phyloP scores from a whole-genome alignment of 2,797 vertebrate genomes.

The Benthosema pterotum region DNA sequence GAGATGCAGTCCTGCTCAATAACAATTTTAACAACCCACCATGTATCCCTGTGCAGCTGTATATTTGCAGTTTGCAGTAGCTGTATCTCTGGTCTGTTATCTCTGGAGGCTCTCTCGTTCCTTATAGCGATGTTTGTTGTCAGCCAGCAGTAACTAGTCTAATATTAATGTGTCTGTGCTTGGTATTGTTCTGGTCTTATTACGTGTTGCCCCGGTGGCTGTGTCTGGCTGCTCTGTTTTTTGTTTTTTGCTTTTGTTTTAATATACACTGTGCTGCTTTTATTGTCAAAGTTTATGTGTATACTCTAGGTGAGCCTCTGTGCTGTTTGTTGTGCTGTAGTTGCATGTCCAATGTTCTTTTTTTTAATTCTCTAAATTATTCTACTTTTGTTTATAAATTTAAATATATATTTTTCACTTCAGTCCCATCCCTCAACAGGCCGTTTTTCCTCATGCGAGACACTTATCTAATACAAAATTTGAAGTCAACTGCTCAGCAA shows the following conservation, averaged over 20 bases:
- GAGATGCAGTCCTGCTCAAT: not conserved
- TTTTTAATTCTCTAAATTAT: too few species aligned
- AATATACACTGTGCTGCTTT: not conserved
- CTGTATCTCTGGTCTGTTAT: not conserved
- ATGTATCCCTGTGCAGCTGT: not conserved
- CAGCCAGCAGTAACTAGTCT: not conserved
- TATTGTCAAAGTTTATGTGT: not conserved
- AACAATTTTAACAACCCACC: not conserved
- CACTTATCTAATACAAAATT: too few species aligned
- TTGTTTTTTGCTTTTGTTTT: not conserved
- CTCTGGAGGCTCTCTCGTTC: not conserved
- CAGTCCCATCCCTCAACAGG: too few species aligned
- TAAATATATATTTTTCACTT: not conserved
- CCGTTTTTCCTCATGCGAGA: too few species aligned
- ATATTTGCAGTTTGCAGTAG: not conserved
- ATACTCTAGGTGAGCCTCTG: not conserved
- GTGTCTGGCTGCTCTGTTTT: not conserved
- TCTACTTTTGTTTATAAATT: not conserved
- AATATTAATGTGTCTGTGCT: not conserved
- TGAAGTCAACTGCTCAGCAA: too few species aligned
- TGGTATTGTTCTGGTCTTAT: not conserved
- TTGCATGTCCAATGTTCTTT: not conserved
- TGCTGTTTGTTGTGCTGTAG: not conserved
- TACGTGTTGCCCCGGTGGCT: not conserved
- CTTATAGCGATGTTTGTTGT: conserved; percentile 3